Percentiles rank a stretch among this genome's conserved stretches.
phyloP scores from a whole-genome alignment of 1,140 invertebrate genomes.

The Dreissena rostriformis region DNA sequence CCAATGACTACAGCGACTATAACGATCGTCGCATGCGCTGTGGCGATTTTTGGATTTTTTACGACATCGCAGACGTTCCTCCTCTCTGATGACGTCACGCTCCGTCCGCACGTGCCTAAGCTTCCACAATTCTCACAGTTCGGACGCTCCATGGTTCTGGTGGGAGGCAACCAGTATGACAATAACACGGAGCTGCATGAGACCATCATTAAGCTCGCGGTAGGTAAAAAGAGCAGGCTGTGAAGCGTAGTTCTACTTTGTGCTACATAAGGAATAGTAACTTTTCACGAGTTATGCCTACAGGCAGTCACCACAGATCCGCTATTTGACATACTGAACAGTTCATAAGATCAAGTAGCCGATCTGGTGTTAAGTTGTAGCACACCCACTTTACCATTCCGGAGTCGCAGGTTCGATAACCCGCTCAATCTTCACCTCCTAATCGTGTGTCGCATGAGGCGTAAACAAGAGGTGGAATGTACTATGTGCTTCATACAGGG shows the following conservation, averaged over 20 bases:
- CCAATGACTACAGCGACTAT: too few species aligned
- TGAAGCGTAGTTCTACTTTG: background rate
- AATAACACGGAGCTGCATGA: conserved; percentile 68
- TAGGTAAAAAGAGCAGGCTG: conserved; percentile 37
- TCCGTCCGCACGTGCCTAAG: conserved; percentile 16
- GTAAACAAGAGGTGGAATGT: too few species aligned
- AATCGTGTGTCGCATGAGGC: too few species aligned
- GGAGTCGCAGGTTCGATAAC: background rate
- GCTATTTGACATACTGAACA: too few species aligned
- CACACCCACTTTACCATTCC: background rate
- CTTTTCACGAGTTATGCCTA: background rate
- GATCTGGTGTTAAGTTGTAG: background rate
- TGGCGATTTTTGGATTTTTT: background rate
- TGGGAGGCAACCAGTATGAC: conserved; percentile 68
- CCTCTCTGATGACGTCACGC: conserved; percentile 13
- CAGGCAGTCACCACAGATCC: background rate
- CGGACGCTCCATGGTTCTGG: conserved; percentile 66
- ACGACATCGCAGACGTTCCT: conserved; percentile 1
- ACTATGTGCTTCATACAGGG: too few species aligned
- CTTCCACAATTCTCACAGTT: conserved; percentile 52
- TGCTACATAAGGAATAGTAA: background rate
- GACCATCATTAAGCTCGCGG: conserved; percentile 67
- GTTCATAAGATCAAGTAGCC: too few species aligned
- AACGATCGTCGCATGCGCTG: conserved; percentile 1
- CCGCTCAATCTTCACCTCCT: too few species aligned